A percentile compares a stretch with the other conserved stretches of the same genome.
phyloP scores from a whole-genome alignment of 2,888 invertebrate genomes.

The Andricus quercusramuli region DNA sequence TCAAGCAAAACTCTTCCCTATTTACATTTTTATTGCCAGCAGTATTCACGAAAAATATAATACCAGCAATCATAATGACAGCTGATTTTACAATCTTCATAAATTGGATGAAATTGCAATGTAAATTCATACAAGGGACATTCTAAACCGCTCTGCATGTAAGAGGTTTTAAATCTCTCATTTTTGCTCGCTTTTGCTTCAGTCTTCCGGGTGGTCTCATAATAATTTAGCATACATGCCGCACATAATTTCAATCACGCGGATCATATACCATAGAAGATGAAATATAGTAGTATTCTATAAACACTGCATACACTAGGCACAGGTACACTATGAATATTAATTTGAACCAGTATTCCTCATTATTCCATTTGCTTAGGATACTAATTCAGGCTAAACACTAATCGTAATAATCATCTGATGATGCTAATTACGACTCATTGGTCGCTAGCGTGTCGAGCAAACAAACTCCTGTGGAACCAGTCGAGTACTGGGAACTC shows the following conservation, averaged over 20 bases:
- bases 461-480: slow-evolving; percentile 60
- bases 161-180: not conserved
- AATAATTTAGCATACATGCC: slow-evolving; percentile 3
- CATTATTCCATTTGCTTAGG: slow-evolving; percentile 5
- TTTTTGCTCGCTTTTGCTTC: not conserved
- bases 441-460: slow-evolving; percentile 64
- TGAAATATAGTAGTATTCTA: not conserved
- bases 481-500: slow-evolving; percentile 44
- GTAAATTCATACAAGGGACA: not conserved
- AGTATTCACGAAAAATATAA: not conserved
- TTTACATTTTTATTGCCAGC: not conserved
- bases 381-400: slow-evolving; percentile 62
- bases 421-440: slow-evolving; percentile 68
- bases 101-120: not conserved
- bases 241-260: not conserved
- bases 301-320: not conserved
- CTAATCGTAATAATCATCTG: slow-evolving; percentile 69
- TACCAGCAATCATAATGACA: not conserved
- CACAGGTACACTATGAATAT: slow-evolving; percentile 39
- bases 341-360: slow-evolving; percentile 57
- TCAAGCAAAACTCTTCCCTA: not conserved
- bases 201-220: not conserved
- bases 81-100: not conserved
- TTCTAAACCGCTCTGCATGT: not conserved
- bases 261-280: not conserved